Percentiles rank a stretch among this genome's conserved stretches.
Evolutionary conservation across 2,888 invertebrate genomes (phyloP).

Genomic region (Polymixis flavicincta): DNA sequence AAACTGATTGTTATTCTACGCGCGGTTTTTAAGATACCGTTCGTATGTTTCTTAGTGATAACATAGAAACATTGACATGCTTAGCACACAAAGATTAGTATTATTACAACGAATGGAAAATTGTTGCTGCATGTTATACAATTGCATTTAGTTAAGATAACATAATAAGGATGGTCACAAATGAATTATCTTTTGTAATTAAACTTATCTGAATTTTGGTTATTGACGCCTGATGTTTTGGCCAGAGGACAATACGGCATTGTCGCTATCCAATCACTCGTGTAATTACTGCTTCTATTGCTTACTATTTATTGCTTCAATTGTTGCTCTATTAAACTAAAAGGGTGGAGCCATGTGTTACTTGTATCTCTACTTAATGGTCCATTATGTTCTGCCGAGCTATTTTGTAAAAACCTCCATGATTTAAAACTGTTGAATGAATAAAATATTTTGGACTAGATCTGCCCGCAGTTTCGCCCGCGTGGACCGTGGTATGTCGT

Average conservation of each 20-base stretch:
- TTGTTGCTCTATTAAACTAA: conserved; percentile 32
- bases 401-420: background rate
- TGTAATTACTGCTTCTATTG: conserved; percentile 66
- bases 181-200: conserved; percentile 48
- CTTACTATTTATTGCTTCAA: conserved; percentile 31
- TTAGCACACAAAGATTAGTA: conserved; percentile 50
- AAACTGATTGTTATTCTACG: conserved; percentile 66
- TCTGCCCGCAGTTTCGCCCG: too few species aligned
- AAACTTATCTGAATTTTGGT: conserved; percentile 56
- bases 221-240: conserved; percentile 67
- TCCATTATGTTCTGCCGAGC: background rate
- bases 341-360: conserved; percentile 21
- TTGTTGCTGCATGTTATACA: conserved; percentile 32
- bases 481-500: too few species aligned
- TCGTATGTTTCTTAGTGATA: conserved; percentile 55
- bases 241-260: conserved; percentile 72
- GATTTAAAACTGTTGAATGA: conserved; percentile 3
- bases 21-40: conserved; percentile 59
- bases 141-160: conserved; percentile 45
- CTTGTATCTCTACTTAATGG: background rate
- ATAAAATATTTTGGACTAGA: conserved; percentile 1
- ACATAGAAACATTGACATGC: conserved; percentile 34
- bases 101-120: conserved; percentile 53
- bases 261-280: conserved; percentile 80
- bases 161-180: conserved; percentile 29